Evolutionary conservation across 1,140 invertebrate genomes (phyloP), one percentile per base, ranked within the genome.

Genomic region (Idris sp.): DNA sequence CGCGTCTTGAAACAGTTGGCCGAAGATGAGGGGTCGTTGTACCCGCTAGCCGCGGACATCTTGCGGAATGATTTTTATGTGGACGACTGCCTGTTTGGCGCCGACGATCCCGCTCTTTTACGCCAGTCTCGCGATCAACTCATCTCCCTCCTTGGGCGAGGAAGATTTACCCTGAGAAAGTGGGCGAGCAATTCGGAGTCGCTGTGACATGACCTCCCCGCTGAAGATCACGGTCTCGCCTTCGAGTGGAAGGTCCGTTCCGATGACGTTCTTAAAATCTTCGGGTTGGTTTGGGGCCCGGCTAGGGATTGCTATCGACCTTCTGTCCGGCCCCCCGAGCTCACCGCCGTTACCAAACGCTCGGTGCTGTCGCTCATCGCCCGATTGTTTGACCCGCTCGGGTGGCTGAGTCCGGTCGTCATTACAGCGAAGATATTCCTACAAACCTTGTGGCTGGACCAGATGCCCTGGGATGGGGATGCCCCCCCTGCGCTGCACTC

Each of bases 1-100:
- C 74, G 80, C 7, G 78, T 80, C 4, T 28, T 88, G 1, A 51
- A 80, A 3, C 74, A 86, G 53, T 35, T 88, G 0, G 83, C 84
- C 9, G 14, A 74, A 0, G 81, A 83, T 40, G 80, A 83, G 41
- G 5, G 16, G 8, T 0, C 53, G 0, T 4, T 72, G 1, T 86
- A 74, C 61, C 85, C 81, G 1, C 9, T 26, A 0, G 80, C 74
- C 6, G 2, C 0, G 2, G 10, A 14, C 0, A 11, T 62, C 0
- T 0, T 51, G 4, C 18, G 6, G 1, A 8, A 19, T 0, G 2
- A 18, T 5, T 22, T 51, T n/a, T 62, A 62, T 16, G 35, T 49
- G 0, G 46, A 64, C 18, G 58, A 62, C 15, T 49, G 43, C 5
- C 8, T 49, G 4, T 40, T 49, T 15, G 58, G 58, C 2, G 25